Evolutionary conservation across 2,888 invertebrate species (phyloP), one percentile per base, ranked within the genome.

Genomic region (Andricus quercusramuli): DNA sequence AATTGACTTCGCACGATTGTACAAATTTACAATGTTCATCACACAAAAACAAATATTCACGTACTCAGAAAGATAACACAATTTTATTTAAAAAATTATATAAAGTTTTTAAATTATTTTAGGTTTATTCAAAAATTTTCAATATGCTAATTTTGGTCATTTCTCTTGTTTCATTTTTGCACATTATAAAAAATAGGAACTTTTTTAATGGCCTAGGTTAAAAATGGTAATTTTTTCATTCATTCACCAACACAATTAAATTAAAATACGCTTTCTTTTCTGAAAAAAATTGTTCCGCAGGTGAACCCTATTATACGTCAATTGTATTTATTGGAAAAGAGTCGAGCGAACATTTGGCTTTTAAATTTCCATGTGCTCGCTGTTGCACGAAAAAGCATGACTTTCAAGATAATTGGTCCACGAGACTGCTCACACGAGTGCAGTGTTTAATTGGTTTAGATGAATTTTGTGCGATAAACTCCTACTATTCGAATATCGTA

Each of bases 1-100:
- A 86, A 86, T 82, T 83, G 82, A 83, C 84, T 81, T 82, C 83
- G 79, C 78, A 77, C 83, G 80, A 85, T 83, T 83, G 84, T 62
- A 25, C 25, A 51, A 17, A 51, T 51, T 20, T 51, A 51, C 51
- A 51, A 51, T 51, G n/a, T 81, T 84, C 67, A 78, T 74, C 15
- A 68, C 29, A 68, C 17, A 25, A 29, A 29, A 29, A 47, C 9
- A 9, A 68, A 68, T 25, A 25, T 68, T 22, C 25, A 25, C 47
- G 47, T 9, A 29, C 11, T 1, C 20, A 22, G 4, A 47, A 47
- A 47, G 29, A 47, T 47, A 2, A 25, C 25, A 9, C 44, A 44
- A 44, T 20, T 25, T 25, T 20, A 22, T 11, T 1, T 8, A 37
- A 37, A 41, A 11, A 13, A 13, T 3, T 41, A 13, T 37, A 2